Evolutionary conservation across 2,797 vertebrate genomes (phyloP).

Genomic region (Bradypodion ventrale): DNA sequence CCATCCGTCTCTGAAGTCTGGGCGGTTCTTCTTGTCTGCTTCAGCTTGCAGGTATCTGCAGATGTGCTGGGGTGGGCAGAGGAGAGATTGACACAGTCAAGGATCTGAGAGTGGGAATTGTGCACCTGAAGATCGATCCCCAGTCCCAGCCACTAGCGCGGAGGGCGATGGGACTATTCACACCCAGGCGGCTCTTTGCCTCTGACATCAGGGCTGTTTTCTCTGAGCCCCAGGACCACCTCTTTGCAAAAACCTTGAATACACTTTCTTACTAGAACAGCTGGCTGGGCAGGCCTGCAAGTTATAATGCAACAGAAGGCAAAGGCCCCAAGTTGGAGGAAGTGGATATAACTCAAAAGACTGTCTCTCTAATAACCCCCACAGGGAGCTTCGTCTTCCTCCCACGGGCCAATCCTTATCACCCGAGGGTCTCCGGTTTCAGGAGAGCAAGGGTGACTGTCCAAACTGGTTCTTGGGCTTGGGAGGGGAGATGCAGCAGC

Average conservation of each 20-base stretch:
- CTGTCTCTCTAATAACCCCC: background rate
- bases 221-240: too few relatives aligned
- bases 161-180: too few relatives aligned
- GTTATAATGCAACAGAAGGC: too few relatives aligned
- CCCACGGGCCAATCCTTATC: too few relatives aligned
- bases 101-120: rapidly evolving
- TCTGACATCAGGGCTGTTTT: background rate
- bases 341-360: background rate
- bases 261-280: background rate
- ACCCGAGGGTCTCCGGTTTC: too few relatives aligned
- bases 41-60: constrained; percentile 93
- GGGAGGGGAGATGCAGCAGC: too few relatives aligned
- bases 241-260: background rate
- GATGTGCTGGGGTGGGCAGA: constrained; percentile 82
- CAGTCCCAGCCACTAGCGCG: too few relatives aligned
- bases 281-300: too few relatives aligned
- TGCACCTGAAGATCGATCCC: background rate
- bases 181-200: too few relatives aligned
- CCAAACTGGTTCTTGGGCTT: too few relatives aligned
- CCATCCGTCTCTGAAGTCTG: constrained; percentile 87
- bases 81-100: rapidly evolving
- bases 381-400: too few relatives aligned
- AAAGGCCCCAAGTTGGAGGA: background rate
- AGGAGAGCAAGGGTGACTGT: too few relatives aligned
- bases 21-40: constrained; percentile 89